A percentile compares a stretch with the other conserved stretches of the same genome.
Evolutionary conservation across 1,140 invertebrate genomes (phyloP).

Genomic region (Aethina tumida): DNA sequence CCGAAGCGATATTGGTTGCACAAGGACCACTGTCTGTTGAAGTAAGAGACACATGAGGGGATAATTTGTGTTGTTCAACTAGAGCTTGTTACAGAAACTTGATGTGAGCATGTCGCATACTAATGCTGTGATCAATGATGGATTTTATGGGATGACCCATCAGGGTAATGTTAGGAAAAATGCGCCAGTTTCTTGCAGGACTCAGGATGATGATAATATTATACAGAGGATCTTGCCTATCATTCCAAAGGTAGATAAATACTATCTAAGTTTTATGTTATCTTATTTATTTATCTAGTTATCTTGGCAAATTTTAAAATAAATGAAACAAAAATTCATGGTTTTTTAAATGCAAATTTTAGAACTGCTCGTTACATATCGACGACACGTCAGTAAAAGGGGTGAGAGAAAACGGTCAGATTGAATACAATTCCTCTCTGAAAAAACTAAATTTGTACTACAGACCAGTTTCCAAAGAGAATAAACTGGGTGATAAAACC

Average conservation of each 20-base stretch:
- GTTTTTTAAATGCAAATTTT: constrained; percentile 29
- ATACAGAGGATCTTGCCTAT: constrained; percentile 49
- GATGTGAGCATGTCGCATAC: constrained; percentile 58
- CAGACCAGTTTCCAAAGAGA: constrained; percentile 34
- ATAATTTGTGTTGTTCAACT: constrained; percentile 8
- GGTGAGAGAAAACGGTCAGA: constrained; percentile 49
- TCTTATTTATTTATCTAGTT: not conserved
- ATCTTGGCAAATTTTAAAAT: constrained; percentile 4
- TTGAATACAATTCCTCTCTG: constrained; percentile 36
- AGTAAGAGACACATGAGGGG: constrained; percentile 38
- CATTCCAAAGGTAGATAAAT: constrained; percentile 56
- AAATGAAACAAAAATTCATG: constrained; percentile 2
- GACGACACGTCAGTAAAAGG: constrained; percentile 57
- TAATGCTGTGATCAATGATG: constrained; percentile 53
- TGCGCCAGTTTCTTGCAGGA: not conserved
- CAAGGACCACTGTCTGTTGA: constrained; percentile 68
- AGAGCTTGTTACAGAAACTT: constrained; percentile 50
- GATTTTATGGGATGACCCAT: constrained; percentile 44
- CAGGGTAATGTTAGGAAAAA: not conserved
- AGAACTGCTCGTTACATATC: constrained; percentile 36
- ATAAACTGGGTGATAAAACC: constrained; percentile 38
- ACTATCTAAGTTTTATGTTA: constrained; percentile 7
- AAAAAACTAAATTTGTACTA: constrained; percentile 38
- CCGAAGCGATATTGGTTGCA: constrained; percentile 64
- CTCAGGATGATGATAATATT: constrained; percentile 22